phyloP scores from a whole-genome alignment of 2,797 vertebrate species.

The Centroberyx gerrardi region DNA sequence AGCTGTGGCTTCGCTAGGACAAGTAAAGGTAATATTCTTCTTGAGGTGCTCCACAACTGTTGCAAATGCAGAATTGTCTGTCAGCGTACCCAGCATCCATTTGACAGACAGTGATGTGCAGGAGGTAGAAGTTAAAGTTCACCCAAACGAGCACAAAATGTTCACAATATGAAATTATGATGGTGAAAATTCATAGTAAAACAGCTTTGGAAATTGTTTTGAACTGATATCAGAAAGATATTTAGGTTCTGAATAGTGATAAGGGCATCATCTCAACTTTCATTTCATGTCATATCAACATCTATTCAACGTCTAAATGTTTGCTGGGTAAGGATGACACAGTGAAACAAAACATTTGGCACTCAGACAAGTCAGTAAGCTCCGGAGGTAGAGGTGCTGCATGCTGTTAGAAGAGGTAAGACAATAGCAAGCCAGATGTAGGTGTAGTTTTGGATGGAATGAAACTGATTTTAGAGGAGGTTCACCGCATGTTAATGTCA shows the following conservation, averaged over 20 bases:
- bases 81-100: not conserved
- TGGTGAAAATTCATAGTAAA: not conserved
- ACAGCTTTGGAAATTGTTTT: not conserved
- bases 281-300: too few species aligned
- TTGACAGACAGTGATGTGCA: slow-evolving; percentile 12
- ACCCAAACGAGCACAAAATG: not conserved
- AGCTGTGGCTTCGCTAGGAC: not conserved
- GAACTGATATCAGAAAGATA: too few species aligned
- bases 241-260: too few species aligned
- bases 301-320: not conserved
- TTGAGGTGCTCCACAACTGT: not conserved
- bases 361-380: too few species aligned
- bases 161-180: not conserved
- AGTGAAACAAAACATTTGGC: too few species aligned
- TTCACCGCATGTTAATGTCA: slow-evolving; percentile 3
- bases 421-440: not conserved
- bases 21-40: slow-evolving; percentile 2
- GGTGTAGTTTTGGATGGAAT: not conserved
- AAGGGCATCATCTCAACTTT: too few species aligned
- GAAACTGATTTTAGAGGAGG: slow-evolving; percentile 18
- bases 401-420: not conserved
- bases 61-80: slow-evolving; percentile 1
- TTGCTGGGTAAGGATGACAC: not conserved
- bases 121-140: not conserved
- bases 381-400: not conserved